These are phyloP conservation scores for Mormyrops attenuatus DNA, from an alignment of 2,797 vertebrate genomes.

Conservation along the genomic window DNA sequence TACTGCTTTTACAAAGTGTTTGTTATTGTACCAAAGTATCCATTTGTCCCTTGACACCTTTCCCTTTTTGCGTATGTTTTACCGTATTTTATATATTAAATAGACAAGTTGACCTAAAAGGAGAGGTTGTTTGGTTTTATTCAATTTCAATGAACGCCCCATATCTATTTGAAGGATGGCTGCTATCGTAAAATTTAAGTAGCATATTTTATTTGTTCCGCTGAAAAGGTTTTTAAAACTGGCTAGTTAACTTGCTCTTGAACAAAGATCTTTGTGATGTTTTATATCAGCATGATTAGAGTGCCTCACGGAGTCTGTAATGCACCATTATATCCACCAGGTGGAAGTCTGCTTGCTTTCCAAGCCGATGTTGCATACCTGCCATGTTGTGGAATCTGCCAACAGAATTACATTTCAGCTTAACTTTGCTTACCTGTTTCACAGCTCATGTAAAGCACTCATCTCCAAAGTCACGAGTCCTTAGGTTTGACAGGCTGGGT, in stretches of 20 bases:
- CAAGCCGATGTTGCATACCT: neutral
- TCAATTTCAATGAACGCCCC: conserved; percentile 43
- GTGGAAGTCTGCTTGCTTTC: conserved; percentile 8
- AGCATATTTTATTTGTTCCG: conserved; percentile 50
- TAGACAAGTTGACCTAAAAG: conserved; percentile 74
- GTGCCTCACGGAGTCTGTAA: neutral
- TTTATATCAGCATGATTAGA: neutral
- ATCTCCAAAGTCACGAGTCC: neutral
- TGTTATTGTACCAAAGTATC: conserved; percentile 93
- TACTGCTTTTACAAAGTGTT: conserved; percentile 91
- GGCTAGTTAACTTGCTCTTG: neutral
- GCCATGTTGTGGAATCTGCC: neutral
- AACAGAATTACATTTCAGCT: neutral
- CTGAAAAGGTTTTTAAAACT: conserved; percentile 61
- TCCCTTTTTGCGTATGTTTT: conserved; percentile 77
- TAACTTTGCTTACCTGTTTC: neutral
- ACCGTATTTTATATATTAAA: conserved; percentile 85
- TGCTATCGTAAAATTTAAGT: conserved; percentile 52
- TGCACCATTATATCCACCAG: conserved; percentile 16
- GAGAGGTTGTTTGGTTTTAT: neutral
- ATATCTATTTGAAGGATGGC: conserved; percentile 94
- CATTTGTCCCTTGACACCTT: conserved; percentile 74
- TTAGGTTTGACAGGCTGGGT: neutral
- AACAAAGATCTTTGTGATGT: neutral
- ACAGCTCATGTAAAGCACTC: neutral